phyloP scores from a whole-genome alignment of 1,140 invertebrate species.

The Diorhabda elongata region DNA sequence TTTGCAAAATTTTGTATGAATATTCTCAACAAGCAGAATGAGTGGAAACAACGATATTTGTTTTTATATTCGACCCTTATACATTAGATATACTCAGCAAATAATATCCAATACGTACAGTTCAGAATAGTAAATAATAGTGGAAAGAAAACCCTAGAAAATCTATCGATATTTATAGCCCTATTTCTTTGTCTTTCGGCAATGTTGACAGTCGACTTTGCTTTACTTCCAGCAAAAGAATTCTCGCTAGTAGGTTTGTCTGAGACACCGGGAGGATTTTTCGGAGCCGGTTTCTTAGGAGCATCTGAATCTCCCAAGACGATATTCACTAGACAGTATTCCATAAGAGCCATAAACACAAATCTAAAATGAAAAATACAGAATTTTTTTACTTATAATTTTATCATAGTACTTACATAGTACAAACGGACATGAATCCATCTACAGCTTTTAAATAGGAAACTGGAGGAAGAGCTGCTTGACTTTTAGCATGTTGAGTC shows the following conservation, averaged over 20 bases:
- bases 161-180: constrained; percentile 82
- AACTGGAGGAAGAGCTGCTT: constrained; percentile 81
- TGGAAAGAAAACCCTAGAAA: constrained; percentile 83
- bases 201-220: constrained; percentile 41
- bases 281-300: constrained; percentile 49
- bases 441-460: constrained; percentile 88
- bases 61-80: not conserved
- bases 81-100: constrained; percentile 74
- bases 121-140: constrained; percentile 80
- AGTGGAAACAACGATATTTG: too few species aligned
- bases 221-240: constrained; percentile 25
- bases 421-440: constrained; percentile 88
- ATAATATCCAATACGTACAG: constrained; percentile 84
- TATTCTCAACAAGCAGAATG: too few species aligned
- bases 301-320: constrained; percentile 72
- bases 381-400: not conserved
- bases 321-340: constrained; percentile 88
- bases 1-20: too few species aligned
- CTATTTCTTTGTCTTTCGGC: constrained; percentile 64
- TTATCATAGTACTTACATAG: constrained; percentile 58
- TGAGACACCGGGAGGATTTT: constrained; percentile 42
- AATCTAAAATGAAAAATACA: constrained; percentile 53
- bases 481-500: constrained; percentile 87
- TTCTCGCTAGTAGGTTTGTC: constrained; percentile 50
- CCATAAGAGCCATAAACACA: constrained; percentile 91